Evolutionary conservation across 2,113 vertebrate species (phyloP), one percentile per base, ranked within the genome.

Genomic region (Megaceryle maxima): DNA sequence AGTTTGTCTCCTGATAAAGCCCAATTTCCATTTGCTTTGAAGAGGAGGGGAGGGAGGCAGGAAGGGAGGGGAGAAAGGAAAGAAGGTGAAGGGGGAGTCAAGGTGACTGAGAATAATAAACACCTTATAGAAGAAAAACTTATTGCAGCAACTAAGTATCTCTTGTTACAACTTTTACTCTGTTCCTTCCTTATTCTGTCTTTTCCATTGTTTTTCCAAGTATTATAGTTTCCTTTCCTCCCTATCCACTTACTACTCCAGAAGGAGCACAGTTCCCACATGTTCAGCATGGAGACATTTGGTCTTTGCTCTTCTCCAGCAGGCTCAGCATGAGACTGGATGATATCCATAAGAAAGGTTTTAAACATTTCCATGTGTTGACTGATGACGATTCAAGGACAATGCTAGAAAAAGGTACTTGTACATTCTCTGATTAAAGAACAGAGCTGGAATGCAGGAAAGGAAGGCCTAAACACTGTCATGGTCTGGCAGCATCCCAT

Each of bases 281-380:
- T 1, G 0, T 59, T 86, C 43, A 73, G 2, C 13, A 11, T 39
- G 16, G 15, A 20, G 35, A 7, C 1, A 0, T 26, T 21, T 50
- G 35, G 2, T 41, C 10, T 44, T 48, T 51, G 21, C 10, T 74
- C 19, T 56, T 64, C n/a, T 11, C 13, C 22, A 37, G 6, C 1
- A 77, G 43, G 18, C 18, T 13, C 2, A 75, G 8, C 22, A 39
- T 4, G 2, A 51, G 33, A 50, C 25, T 76, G 24, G 12, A 29
- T 41, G 13, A 68, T 26, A 60, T 4, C 46, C 1, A 1, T 35
- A 26, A 44, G 29, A 60, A 57, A 81, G 8, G 6, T 59, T 86
- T 64, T 24, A 81, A 86, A 55, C 25, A 41, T 66, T 76, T 51
- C 44, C 39, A 29, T 41, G 43, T 11, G 41, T 24, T 80, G 25